Conservation (phyloP, 2,113 vertebrate species). For the Haemorhous mexicanus region DNA sequence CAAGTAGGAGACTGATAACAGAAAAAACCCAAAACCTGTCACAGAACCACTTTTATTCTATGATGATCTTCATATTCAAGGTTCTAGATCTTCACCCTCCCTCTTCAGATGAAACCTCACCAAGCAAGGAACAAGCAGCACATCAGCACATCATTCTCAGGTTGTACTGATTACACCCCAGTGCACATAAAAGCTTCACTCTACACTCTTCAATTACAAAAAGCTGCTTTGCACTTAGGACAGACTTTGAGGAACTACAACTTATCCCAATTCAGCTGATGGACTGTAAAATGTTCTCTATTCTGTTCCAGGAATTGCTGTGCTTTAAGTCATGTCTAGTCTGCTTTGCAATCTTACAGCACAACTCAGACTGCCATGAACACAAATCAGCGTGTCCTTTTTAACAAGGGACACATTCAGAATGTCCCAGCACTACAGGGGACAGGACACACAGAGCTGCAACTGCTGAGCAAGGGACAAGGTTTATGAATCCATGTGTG, state of each 20-base stretch:
- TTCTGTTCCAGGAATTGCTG: background rate
- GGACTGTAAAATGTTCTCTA: background rate
- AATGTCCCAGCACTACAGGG: background rate
- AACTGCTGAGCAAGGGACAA: background rate
- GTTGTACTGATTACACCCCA: background rate
- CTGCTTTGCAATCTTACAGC: background rate
- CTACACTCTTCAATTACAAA: background rate
- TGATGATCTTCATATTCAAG: background rate
- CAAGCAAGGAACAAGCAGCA: background rate
- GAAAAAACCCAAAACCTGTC: background rate
- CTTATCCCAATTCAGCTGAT: background rate
- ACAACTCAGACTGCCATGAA: background rate
- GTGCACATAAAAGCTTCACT: background rate
- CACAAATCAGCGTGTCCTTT: background rate
- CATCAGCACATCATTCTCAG: background rate
- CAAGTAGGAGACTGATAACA: background rate
- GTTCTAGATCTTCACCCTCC: background rate
- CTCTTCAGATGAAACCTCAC: background rate
- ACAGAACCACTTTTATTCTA: background rate
- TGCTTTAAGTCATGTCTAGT: background rate
- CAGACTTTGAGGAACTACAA: background rate
- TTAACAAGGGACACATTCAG: background rate
- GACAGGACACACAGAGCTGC: background rate
- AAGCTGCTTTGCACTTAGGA: background rate
- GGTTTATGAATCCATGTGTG: background rate